phyloP scores from a whole-genome alignment of 2,113 vertebrate genomes.

The Siphamia tubifer region DNA sequence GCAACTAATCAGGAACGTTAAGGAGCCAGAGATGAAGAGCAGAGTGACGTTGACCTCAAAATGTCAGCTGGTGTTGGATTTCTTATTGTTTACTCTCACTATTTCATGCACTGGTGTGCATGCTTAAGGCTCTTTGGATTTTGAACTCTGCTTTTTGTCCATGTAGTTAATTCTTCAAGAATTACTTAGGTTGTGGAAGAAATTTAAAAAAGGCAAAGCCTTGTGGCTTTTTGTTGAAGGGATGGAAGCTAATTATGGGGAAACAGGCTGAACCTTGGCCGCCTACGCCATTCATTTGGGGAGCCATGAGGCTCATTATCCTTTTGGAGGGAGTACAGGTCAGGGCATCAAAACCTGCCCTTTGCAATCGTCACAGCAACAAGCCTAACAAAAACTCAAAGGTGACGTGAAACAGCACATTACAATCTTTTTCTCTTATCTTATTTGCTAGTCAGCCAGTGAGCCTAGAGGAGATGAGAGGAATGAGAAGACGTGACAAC shows the following conservation, averaged over 20 bases:
- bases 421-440: conserved; percentile 24
- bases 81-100: conserved; percentile 66
- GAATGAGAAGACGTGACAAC: conserved; percentile 38
- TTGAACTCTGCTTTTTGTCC: conserved; percentile 59
- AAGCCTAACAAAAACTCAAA: conserved; percentile 42
- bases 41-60: conserved; percentile 78
- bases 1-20: conserved; percentile 68
- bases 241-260: conserved; percentile 66
- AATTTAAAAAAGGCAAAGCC: conserved; percentile 50
- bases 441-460: conserved; percentile 32
- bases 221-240: conserved; percentile 49
- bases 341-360: conserved; percentile 61
- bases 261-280: conserved; percentile 59
- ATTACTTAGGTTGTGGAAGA: conserved; percentile 2
- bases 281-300: conserved; percentile 65
- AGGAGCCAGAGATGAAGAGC: conserved; percentile 67
- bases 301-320: conserved; percentile 77
- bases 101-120: conserved; percentile 45
- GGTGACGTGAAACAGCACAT: conserved; percentile 37
- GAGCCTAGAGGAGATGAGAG: conserved; percentile 6
- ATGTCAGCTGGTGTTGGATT: conserved; percentile 77
- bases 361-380: conserved; percentile 61
- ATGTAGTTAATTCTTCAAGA: conserved; percentile 41
- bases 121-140: conserved; percentile 57
- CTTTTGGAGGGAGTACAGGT: conserved; percentile 69